Conservation (phyloP, 2,888 invertebrate species). For the Amphipoea lucens region DNA sequence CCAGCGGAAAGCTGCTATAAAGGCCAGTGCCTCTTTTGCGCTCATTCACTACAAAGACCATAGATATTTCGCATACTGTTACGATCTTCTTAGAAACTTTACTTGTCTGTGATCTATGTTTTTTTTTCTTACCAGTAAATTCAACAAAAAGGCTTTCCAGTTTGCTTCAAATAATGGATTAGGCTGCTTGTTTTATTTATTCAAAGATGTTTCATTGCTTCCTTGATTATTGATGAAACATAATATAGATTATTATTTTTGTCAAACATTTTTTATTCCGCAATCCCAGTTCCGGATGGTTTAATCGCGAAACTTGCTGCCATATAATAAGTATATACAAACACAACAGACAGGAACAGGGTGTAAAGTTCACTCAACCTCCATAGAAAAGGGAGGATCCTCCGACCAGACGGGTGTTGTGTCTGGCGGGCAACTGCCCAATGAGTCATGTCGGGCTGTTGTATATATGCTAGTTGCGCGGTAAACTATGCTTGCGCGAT, state of each 20-base stretch:
- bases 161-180: background rate
- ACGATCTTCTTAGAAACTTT: slow-evolving; percentile 6
- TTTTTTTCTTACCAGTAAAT: too few species aligned
- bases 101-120: slow-evolving; percentile 1
- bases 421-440: too few species aligned
- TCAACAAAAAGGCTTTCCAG: background rate
- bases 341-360: too few species aligned
- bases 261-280: too few species aligned
- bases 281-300: background rate
- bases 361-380: too few species aligned
- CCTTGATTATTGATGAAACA: too few species aligned
- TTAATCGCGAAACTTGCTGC: background rate
- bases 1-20: slow-evolving; percentile 20
- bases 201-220: background rate
- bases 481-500: too few species aligned
- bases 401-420: too few species aligned
- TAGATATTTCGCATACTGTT: background rate
- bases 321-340: background rate
- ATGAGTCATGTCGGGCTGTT: too few species aligned
- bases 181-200: background rate
- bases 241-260: background rate
- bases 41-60: slow-evolving; percentile 33
- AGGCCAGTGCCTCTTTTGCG: slow-evolving; percentile 38
- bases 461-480: too few species aligned
- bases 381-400: too few species aligned